phyloP scores from a whole-genome alignment of 2,797 vertebrate species.

The Phrynocephalus forsythii region DNA sequence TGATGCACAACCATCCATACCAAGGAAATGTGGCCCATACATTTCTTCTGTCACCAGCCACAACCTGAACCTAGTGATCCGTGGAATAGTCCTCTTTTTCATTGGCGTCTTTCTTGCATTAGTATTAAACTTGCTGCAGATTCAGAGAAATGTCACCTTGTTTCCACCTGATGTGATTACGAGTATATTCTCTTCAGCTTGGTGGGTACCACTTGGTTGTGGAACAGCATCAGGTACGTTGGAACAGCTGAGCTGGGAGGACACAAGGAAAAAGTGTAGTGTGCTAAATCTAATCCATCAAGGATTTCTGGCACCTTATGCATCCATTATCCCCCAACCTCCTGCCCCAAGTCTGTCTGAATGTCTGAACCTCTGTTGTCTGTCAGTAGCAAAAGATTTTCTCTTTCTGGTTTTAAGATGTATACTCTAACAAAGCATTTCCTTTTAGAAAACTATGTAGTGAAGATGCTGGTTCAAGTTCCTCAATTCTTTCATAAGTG shows the following conservation, averaged over 20 bases:
- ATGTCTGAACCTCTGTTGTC: not conserved
- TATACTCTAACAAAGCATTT: not conserved
- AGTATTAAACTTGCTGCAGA: constrained; percentile 94
- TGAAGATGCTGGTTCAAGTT: not conserved
- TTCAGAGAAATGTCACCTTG: constrained; percentile 94
- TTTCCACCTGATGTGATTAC: constrained; percentile 95
- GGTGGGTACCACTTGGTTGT: constrained; percentile 96
- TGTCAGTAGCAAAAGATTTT: not conserved
- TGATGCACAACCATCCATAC: constrained; percentile 68
- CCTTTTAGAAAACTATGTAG: not conserved
- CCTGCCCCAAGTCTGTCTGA: not conserved
- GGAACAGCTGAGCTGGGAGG: not conserved
- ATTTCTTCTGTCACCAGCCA: constrained; percentile 86
- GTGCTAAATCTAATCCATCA: not conserved
- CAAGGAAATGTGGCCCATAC: constrained; percentile 81
- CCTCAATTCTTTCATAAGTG: not conserved
- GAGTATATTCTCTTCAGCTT: constrained; percentile 94
- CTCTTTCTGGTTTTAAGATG: not conserved
- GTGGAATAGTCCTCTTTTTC: constrained; percentile 89
- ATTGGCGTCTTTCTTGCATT: constrained; percentile 93
- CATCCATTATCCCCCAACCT: not conserved
- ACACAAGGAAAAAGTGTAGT: not conserved
- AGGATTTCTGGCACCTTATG: not conserved
- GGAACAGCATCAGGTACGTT: constrained; percentile 91
- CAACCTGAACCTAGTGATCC: constrained; percentile 88